phyloP scores from a whole-genome alignment of 2,797 vertebrate species.

The Thaleichthys pacificus region DNA sequence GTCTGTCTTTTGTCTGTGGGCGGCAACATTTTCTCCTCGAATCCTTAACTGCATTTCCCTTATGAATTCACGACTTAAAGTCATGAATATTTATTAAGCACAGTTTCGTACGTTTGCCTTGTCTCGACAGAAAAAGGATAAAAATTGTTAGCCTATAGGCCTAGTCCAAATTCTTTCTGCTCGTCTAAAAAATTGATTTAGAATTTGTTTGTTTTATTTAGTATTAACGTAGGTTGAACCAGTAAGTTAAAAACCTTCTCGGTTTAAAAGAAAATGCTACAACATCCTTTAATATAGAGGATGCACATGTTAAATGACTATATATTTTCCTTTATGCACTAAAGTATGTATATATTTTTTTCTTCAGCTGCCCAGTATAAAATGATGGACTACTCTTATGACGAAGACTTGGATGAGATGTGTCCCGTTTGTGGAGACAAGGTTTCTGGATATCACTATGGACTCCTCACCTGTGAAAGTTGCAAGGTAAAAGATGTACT shows the following conservation, averaged over 20 bases:
- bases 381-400: conserved; percentile 99
- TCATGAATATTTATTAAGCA: conserved; percentile 76
- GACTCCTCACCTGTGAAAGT: conserved; percentile 98
- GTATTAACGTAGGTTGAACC: no score
- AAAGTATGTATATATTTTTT: conserved; percentile 28
- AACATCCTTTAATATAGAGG: no score
- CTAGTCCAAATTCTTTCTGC: conserved; percentile 25
- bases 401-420: conserved; percentile 97
- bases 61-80: conserved; percentile 69
- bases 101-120: conserved; percentile 59
- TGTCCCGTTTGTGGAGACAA: conserved; percentile 99
- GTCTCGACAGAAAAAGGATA: conserved; percentile 48
- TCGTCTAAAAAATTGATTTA: conserved; percentile 13
- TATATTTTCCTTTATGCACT: background rate
- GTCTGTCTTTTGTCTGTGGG: conserved; percentile 74
- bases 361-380: conserved; percentile 92
- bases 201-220: no score
- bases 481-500: conserved; percentile 84
- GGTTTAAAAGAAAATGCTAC: no score
- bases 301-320: background rate
- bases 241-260: no score
- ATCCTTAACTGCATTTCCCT: conserved; percentile 67
- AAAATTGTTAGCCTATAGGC: conserved; percentile 27
- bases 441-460: conserved; percentile 98
- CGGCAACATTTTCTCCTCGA: conserved; percentile 71